A percentile compares a stretch with the other conserved stretches of the same genome.
Evolutionary conservation across 1,140 invertebrate species (phyloP).

Genomic region (Anoplophora glabripennis): DNA sequence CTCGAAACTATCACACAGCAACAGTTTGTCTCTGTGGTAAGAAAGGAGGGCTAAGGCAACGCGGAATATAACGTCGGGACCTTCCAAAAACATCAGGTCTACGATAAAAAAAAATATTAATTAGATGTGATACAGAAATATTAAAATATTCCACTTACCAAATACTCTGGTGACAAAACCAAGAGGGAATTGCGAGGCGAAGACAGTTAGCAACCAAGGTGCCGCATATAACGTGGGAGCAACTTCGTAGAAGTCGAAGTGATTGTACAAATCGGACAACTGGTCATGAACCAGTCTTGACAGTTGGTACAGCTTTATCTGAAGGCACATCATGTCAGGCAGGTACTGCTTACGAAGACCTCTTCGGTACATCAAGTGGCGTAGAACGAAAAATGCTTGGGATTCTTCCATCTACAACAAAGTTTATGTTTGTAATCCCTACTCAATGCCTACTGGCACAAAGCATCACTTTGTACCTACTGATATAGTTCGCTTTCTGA

Average conservation of each 20-base stretch:
- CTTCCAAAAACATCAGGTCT: slow-evolving; percentile 90
- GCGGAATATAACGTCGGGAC: slow-evolving; percentile 84
- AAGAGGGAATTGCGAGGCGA: slow-evolving; percentile 94
- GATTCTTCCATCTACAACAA: slow-evolving; percentile 81
- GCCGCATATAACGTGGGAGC: slow-evolving; percentile 91
- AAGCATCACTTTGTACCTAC: no score
- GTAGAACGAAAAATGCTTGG: slow-evolving; percentile 80
- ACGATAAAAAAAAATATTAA: slow-evolving; percentile 8
- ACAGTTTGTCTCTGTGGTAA: slow-evolving; percentile 78
- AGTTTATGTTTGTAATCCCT: slow-evolving; percentile 13
- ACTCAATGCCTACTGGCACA: no score
- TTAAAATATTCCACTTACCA: slow-evolving; percentile 59
- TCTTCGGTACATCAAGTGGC: slow-evolving; percentile 87
- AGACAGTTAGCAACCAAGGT: slow-evolving; percentile 93
- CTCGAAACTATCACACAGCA: slow-evolving; percentile 86
- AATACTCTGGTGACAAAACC: slow-evolving; percentile 92
- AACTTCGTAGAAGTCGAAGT: slow-evolving; percentile 87
- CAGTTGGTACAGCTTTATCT: slow-evolving; percentile 90
- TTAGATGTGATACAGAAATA: background rate
- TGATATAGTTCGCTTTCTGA: no score
- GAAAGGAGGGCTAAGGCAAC: slow-evolving; percentile 82
- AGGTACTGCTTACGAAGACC: slow-evolving; percentile 84
- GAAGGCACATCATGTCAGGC: slow-evolving; percentile 90
- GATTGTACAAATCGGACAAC: slow-evolving; percentile 79
- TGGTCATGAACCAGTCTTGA: slow-evolving; percentile 89